phyloP scores from a whole-genome alignment of 2,113 vertebrate species.

The Emydura subglobosa region DNA sequence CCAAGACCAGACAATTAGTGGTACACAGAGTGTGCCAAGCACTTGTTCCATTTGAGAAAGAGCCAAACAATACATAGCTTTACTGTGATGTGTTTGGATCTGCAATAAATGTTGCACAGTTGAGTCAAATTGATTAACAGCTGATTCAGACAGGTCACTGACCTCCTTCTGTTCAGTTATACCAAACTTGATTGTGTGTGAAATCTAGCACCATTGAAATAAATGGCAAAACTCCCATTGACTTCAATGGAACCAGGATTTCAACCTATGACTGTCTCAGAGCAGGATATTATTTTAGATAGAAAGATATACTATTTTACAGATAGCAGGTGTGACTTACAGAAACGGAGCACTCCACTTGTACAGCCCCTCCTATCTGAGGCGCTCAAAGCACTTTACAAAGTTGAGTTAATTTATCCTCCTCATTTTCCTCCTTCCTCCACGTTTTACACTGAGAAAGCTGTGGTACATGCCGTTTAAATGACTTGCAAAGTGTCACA shows the following conservation, averaged over 20 bases:
- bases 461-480: neutral
- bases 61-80: neutral
- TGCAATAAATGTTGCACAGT: neutral
- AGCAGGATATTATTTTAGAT: neutral
- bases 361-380: neutral
- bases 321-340: neutral
- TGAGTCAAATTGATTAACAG: neutral
- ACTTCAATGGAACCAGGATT: neutral
- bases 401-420: neutral
- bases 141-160: neutral
- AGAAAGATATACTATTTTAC: rapidly evolving
- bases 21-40: neutral
- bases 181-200: neutral
- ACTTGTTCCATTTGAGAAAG: neutral
- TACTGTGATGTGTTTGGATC: neutral
- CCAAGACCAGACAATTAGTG: neutral
- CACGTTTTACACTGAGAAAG: neutral
- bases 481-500: neutral
- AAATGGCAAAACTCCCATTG: neutral
- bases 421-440: neutral
- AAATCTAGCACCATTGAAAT: neutral
- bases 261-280: neutral
- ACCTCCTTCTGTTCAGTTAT: neutral
- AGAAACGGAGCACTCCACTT: neutral
- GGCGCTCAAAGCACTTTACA: neutral